phyloP scores from a whole-genome alignment of 2,888 invertebrate species.

The Coelopa pilipes region DNA sequence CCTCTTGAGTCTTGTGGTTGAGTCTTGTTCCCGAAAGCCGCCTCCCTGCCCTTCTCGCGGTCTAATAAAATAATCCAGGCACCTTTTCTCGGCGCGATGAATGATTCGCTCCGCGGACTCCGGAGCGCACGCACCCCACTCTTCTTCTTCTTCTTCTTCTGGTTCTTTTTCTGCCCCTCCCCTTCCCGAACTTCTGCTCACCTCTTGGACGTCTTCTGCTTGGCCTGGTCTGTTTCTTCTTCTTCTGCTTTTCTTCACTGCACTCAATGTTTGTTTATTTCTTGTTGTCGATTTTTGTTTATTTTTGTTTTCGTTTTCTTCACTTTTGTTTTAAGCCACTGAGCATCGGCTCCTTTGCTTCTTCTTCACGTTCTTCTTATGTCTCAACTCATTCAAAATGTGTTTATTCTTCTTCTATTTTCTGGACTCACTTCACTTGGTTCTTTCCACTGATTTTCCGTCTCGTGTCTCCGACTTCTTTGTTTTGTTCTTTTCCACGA shows the following conservation, averaged over 20 bases:
- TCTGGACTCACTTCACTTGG: no score
- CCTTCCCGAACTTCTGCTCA: slow-evolving; percentile 11
- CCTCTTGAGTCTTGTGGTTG: no score
- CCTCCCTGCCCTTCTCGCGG: not conserved
- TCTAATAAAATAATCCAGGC: slow-evolving; percentile 29
- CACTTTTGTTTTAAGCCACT: no score
- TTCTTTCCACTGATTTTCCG: not conserved
- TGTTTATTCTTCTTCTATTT: no score
- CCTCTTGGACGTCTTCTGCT: not conserved
- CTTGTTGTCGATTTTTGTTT: no score
- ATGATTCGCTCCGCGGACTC: slow-evolving; percentile 24
- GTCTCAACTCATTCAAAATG: no score
- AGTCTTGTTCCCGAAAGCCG: not conserved
- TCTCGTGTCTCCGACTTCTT: not conserved
- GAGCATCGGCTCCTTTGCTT: no score
- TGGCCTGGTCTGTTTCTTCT: not conserved
- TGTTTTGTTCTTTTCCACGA: slow-evolving; percentile 2
- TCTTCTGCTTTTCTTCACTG: no score
- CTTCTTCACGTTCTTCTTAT: no score
- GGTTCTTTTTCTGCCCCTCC: slow-evolving; percentile 19
- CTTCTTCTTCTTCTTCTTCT: not conserved
- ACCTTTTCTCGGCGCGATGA: slow-evolving; percentile 28
- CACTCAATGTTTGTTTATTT: no score
- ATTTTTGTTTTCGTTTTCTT: no score
- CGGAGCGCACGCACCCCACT: not conserved